Conservation (phyloP, 2,113 vertebrate genomes). For the Boleophthalmus pectinirostris region DNA sequence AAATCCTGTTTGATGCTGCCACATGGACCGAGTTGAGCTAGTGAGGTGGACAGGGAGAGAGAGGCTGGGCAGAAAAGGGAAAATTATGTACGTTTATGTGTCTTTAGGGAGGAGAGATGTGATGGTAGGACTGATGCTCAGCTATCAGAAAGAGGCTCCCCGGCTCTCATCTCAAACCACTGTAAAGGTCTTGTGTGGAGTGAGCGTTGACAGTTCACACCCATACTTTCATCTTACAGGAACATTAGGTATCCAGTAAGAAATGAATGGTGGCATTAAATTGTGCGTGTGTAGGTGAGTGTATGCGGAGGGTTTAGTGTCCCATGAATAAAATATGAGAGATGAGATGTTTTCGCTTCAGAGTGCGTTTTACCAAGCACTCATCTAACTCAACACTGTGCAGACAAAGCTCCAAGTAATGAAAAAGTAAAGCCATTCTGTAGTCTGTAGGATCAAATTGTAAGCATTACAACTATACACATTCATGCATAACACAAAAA, state of each 20-base stretch:
- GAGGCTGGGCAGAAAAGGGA: slow-evolving; percentile 16
- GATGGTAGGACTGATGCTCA: slow-evolving; percentile 42
- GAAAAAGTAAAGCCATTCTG: not conserved
- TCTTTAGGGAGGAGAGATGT: slow-evolving; percentile 25
- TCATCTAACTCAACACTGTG: slow-evolving; percentile 5
- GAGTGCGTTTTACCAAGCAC: slow-evolving; percentile 3
- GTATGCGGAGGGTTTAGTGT: slow-evolving; percentile 13
- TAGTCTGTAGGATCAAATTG: not conserved
- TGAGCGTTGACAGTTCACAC: slow-evolving; percentile 51
- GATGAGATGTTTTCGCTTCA: slow-evolving; percentile 23
- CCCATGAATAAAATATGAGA: slow-evolving; percentile 43
- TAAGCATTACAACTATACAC: not conserved
- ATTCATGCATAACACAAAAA: no score
- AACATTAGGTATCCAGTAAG: slow-evolving; percentile 34
- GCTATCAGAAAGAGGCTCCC: slow-evolving; percentile 32
- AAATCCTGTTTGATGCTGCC: slow-evolving; percentile 36
- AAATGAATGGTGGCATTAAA: slow-evolving; percentile 21
- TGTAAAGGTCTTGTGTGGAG: slow-evolving; percentile 17
- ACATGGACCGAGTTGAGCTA: slow-evolving; percentile 13
- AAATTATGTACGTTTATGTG: slow-evolving; percentile 41
- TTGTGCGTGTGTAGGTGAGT: not conserved
- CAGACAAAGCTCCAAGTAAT: not conserved
- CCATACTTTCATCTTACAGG: slow-evolving; percentile 35
- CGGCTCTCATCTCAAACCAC: slow-evolving; percentile 31
- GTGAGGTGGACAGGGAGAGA: slow-evolving; percentile 29